These are phyloP conservation scores for Hyles vespertilio DNA, from an alignment of 1,140 invertebrate genomes.

Conservation along the genomic window DNA sequence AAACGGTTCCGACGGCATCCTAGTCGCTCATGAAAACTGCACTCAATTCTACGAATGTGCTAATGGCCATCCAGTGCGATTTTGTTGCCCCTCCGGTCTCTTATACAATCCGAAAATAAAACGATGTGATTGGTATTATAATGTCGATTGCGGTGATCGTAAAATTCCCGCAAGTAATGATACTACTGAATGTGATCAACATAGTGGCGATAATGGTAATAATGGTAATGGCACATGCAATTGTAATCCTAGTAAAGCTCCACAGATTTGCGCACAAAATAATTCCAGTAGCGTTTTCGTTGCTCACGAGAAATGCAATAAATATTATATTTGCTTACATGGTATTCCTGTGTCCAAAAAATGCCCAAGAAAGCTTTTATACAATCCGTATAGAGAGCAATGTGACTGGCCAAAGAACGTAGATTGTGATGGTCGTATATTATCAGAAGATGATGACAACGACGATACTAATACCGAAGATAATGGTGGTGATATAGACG, in stretches of 20 bases:
- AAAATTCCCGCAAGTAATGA: no score
- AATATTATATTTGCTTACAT: constrained; percentile 39
- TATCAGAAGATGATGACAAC: constrained; percentile 15
- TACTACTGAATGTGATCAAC: neutral
- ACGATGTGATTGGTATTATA: constrained; percentile 60
- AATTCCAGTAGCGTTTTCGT: constrained; percentile 27
- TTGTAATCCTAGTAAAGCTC: constrained; percentile 29
- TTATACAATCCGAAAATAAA: constrained; percentile 17
- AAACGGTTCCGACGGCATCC: neutral
- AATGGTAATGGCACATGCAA: constrained; percentile 14
- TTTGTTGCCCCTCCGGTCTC: constrained; percentile 11
- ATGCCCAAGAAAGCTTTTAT: constrained; percentile 67
- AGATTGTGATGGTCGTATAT: constrained; percentile 27
- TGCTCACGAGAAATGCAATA: constrained; percentile 39
- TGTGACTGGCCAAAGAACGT: constrained; percentile 80
- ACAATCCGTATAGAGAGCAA: constrained; percentile 74
- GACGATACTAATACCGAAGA: constrained; percentile 5
- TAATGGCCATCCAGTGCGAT: neutral
- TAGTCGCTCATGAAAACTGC: constrained; percentile 10
- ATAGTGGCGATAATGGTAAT: neutral
- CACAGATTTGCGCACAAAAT: constrained; percentile 27
- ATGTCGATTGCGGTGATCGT: constrained; percentile 50
- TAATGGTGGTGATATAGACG: constrained; percentile 6
- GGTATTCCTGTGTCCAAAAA: constrained; percentile 41
- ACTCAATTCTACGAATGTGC: constrained; percentile 11